Base-by-base conservation (phyloP, 2,797 vertebrate species). In the Rhabdomys pumilio region DNA sequence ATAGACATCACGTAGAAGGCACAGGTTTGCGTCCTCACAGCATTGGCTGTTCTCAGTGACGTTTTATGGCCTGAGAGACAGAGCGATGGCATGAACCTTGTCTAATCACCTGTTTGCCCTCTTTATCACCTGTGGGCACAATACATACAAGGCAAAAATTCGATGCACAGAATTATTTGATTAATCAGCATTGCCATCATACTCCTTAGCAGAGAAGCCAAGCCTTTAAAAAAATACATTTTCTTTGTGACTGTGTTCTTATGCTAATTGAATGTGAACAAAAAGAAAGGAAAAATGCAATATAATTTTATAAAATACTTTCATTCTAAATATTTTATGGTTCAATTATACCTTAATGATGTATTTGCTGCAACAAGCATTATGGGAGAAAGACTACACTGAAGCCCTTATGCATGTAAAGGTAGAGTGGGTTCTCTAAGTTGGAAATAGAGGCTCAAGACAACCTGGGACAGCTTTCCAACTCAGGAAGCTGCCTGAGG, bases 301-400 rank as follows among this genome's bases (percentile, higher is more conserved):
- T 76, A 55, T 65, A 86, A 90, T 90, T 90, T 81, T 80, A 69
- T 61, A 55, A 86, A 95, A 75, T 87, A 72, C 83, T 90, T 90
- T 76, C 34, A 82, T 61, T 53, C 11, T 72, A 73, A 94, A 69
- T 92, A 34, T 93, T 89, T 92, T 80, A 90, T 96, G 69, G 29
- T 22, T 95, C 85, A 65, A 29, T 93, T 93, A 81, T 31, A 41
- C n/a, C 13, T 86, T 72, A n/a, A 87, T 87, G 81, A 5, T 83
- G 29, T 94, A 34, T 76, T 22, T 26, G 31, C 14, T 93, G 87
- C 67, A 72, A 20, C 12, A 75, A 90, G 57, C n/a, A 0, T 82
- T n/a, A 41, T 67, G 75, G n/a, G n/a, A 24, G 31, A 50, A 63
- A 61, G 20, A 38, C 20, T n/a, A n/a, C 31, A 63, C 65, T 63